A percentile compares a stretch with the other conserved stretches of the same genome.
Evolutionary conservation across 1,140 invertebrate genomes (phyloP).

Genomic region (Ptiloglossa arizonensis): DNA sequence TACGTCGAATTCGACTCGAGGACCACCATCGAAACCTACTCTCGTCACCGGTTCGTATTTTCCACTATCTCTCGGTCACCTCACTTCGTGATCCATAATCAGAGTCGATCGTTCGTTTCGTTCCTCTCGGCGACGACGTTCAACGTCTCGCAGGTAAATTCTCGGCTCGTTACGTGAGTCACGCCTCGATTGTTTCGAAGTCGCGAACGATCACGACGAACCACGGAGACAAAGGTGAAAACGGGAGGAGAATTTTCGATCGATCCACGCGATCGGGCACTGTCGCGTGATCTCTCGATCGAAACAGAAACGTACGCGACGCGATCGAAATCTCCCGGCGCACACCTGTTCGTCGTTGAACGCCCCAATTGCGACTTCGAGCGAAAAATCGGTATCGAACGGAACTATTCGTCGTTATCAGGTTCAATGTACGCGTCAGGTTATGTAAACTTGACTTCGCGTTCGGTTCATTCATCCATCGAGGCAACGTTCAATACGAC

Average conservation of each 20-base stretch:
- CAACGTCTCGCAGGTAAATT: background rate
- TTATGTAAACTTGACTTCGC: background rate
- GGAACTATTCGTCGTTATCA: background rate
- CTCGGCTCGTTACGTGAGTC: background rate
- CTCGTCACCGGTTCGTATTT: too few relatives aligned
- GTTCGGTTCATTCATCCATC: conserved; percentile 2
- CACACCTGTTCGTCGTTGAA: conserved; percentile 32
- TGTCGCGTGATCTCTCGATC: conserved; percentile 9
- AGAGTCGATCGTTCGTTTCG: background rate
- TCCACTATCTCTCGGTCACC: too few relatives aligned
- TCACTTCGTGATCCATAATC: conserved; percentile 3
- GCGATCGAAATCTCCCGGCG: conserved; percentile 20
- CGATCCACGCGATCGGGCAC: background rate
- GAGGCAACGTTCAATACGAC: background rate
- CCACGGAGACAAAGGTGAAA: background rate
- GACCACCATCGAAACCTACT: too few relatives aligned
- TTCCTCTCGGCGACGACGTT: background rate
- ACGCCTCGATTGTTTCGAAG: background rate
- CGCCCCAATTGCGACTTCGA: background rate
- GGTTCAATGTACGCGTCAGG: background rate
- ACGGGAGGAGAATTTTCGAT: background rate
- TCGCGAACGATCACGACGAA: background rate
- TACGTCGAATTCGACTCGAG: background rate
- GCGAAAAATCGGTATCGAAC: background rate
- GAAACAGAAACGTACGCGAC: background rate